Conservation (phyloP, 2,113 vertebrate species). For the Myotis davidii region DNA sequence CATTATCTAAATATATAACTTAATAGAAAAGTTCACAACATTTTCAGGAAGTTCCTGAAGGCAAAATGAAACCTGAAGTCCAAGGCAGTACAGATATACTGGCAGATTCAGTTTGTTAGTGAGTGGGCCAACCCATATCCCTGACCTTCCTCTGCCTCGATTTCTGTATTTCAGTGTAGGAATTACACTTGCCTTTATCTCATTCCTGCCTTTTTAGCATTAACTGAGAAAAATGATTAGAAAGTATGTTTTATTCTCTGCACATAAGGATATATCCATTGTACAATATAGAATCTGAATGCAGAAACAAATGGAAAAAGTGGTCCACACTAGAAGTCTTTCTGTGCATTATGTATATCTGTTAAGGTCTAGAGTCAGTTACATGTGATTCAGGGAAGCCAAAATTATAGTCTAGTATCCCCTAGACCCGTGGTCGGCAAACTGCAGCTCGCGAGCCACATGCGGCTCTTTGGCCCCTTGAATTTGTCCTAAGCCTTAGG, state of each 20-base stretch:
- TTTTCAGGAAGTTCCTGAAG: not conserved
- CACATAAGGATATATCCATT: not conserved
- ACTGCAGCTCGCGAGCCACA: too few relatives aligned
- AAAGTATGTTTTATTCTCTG: not conserved
- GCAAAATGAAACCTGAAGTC: not conserved
- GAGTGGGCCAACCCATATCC: not conserved
- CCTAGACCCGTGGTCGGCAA: too few relatives aligned
- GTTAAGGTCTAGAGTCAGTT: not conserved
- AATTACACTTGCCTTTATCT: not conserved
- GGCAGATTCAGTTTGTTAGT: not conserved
- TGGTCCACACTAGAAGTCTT: not conserved
- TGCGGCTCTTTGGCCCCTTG: too few relatives aligned
- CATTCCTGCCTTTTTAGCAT: not conserved
- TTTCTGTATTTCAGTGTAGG: not conserved
- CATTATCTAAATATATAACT: not conserved
- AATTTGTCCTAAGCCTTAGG: too few relatives aligned
- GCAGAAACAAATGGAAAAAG: not conserved
- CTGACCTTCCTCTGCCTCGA: not conserved
- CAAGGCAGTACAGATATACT: not conserved
- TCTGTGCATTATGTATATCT: not conserved
- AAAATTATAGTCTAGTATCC: not conserved
- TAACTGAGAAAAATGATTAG: not conserved
- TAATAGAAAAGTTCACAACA: not conserved
- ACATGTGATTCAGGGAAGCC: not conserved
- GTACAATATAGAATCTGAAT: not conserved